Base-by-base conservation (phyloP, 2,113 vertebrate species). In the Echinops telfairi region DNA sequence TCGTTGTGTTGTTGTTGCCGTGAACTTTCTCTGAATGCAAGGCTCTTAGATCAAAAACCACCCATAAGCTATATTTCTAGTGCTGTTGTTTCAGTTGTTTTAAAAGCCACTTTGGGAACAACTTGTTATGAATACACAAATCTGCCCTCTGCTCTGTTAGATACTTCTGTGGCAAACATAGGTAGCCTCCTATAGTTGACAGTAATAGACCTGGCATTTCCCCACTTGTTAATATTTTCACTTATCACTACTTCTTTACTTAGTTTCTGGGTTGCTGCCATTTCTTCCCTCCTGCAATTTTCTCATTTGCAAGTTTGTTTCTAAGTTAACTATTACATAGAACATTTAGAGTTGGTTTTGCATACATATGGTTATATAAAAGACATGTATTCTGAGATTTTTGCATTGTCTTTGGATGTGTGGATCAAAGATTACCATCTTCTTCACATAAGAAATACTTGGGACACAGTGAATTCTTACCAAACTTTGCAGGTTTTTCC, bases 241-340 rank as follows among this genome's bases (percentile, higher is more conserved):
- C 60, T 87, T 76, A 7, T 43, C 22, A 70, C 70, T 4, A 25
- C 22, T 84, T 84, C 77, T 87, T 85, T 4, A 70, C 60, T 66
- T 31, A 7, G 4, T 4, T 71, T 10, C 14, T 66, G 6, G 9
- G 20, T 62, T 53, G 40, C 3, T 62, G 10, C 22, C 16, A 27
- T 62, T 40, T 60, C 29, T 76, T 31, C 7, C 40, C 73, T 68
- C 86, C 62, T 88, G 53, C 15, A 57, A 17, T 64, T 64, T 95
- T 84, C 62, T 81, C 84, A 47, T 36, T 70, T 73, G 31, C n/a
- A n/a, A 79, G 14, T 85, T 88, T 73, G 25, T 47, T 92, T 80
- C 82, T 84, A 31, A n/a, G 53, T 22, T 83, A 62, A 71, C 29
- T 40, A 36, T 6, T 3, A 86, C 64, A n/a, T 66, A 14, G 86